These are phyloP conservation scores for Bubo blakistoni DNA, from an alignment of 2,113 vertebrate species.

Conservation along the genomic window DNA sequence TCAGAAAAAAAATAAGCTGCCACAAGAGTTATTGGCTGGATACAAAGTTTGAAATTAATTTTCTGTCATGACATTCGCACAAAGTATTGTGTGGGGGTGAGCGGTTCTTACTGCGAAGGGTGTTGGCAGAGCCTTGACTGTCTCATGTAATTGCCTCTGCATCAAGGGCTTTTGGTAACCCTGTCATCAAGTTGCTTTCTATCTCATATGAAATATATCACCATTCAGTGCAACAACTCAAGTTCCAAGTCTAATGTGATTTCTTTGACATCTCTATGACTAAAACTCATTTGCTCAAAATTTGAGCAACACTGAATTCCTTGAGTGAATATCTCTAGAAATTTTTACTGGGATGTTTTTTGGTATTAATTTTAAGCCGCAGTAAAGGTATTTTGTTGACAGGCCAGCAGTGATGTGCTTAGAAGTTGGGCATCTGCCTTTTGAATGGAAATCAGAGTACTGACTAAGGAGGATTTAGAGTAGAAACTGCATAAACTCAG, in stretches of 20 bases:
- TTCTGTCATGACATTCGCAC: conserved; percentile 33
- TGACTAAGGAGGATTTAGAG: not conserved
- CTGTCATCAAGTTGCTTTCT: conserved; percentile 40
- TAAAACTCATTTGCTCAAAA: conserved; percentile 14
- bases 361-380: not conserved
- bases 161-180: conserved; percentile 47
- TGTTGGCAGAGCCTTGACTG: conserved; percentile 47
- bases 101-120: not conserved
- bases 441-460: not conserved
- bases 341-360: not conserved
- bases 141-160: conserved; percentile 44
- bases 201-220: conserved; percentile 23
- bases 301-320: not conserved
- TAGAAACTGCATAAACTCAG: not conserved
- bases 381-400: not conserved
- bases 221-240: not conserved
- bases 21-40: not conserved
- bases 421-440: not conserved
- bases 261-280: conserved; percentile 26
- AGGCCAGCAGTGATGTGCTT: not conserved
- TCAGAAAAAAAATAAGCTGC: not conserved
- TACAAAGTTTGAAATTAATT: conserved; percentile 47
- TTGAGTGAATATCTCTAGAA: not conserved
- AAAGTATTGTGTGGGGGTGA: conserved; percentile 13
- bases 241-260: conserved; percentile 12